Evolutionary conservation across 2,888 invertebrate species (phyloP), one percentile per base, ranked within the genome.

Genomic region (Drosophila infuscata): DNA sequence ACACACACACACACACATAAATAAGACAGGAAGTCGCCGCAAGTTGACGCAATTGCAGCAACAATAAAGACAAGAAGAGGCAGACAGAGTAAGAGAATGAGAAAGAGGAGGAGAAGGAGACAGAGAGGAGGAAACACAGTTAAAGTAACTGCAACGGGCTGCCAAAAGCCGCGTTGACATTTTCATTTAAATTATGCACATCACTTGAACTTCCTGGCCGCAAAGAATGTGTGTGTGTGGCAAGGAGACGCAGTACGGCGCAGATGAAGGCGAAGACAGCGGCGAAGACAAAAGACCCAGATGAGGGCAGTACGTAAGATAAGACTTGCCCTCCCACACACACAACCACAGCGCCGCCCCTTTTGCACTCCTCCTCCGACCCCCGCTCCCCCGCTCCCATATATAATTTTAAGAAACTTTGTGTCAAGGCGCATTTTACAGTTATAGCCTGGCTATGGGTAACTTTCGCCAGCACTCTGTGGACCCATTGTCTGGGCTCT

Each of bases 111-210:
- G 20, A 41, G 33, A 32, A 30, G 46, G 29, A n/a, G 29, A 56
- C 25, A n/a, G 25, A 49, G 17, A 4, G 46, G 33, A 33, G 30
- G 53, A 64, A n/a, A 12, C 3, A 49, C 49, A 51, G 56, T 72
- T 76, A 76, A 80, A 78, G 81, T 65, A 76, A 78, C 66, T 80
- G 89, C 89, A 85, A 84, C 70, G 88, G 87, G 79, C 80, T 87
- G 89, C 79, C 80, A 89, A 87, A 90, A 90, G 84, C 85, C 88
- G 89, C 88, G 90, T 76, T 88, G 88, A 88, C 88, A 88, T 88
- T 88, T 88, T 90, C 89, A 88, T 88, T 88, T 88, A 90, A 88
- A 88, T 88, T 90, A 88, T 88, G 88, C 89, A 88, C 90, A 90
- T 88, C 88, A 84, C 82, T 90, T 90, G 87, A 88, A 90, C 87